Percentiles rank a stretch among this genome's conserved stretches.
Conservation (phyloP, 2,888 invertebrate genomes). For the Geophilus truncorum region DNA sequence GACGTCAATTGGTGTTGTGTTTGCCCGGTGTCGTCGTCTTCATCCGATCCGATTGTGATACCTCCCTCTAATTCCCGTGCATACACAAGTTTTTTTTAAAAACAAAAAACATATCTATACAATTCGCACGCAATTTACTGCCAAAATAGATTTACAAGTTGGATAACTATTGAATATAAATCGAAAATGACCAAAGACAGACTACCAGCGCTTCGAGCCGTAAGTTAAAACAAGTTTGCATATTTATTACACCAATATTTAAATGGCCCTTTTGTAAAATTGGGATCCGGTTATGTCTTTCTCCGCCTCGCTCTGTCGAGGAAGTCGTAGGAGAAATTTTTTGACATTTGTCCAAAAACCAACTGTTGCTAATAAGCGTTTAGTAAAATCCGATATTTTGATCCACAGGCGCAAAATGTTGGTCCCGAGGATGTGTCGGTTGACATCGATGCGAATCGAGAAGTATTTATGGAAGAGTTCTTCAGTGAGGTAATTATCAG, state of each 20-base stretch:
- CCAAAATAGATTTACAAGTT: not conserved
- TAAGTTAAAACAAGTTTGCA: conserved; percentile 53
- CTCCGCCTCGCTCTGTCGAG: not conserved
- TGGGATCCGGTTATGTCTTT: not conserved
- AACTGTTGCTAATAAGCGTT: not conserved
- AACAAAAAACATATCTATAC: not conserved
- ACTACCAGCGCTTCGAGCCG: conserved; percentile 93
- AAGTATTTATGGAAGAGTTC: conserved; percentile 99
- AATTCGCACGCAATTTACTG: not conserved
- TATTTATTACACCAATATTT: not conserved
- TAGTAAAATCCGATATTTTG: not conserved
- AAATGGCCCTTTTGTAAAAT: not conserved
- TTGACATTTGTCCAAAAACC: conserved; percentile 17
- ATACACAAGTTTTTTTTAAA: no score
- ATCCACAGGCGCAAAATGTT: conserved; percentile 81
- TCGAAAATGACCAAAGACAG: conserved; percentile 86
- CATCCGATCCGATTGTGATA: conserved; percentile 13
- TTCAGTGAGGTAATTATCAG: conserved; percentile 81
- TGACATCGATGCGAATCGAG: conserved; percentile 76
- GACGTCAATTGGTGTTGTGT: conserved; percentile 10
- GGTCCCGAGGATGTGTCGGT: conserved; percentile 93
- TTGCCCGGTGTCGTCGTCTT: conserved; percentile 12
- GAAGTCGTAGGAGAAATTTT: not conserved
- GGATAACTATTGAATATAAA: not conserved
- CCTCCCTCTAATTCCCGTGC: conserved; percentile 10